Base-by-base conservation (phyloP, 2,888 invertebrate genomes). In the Pyrgus malvae region DNA sequence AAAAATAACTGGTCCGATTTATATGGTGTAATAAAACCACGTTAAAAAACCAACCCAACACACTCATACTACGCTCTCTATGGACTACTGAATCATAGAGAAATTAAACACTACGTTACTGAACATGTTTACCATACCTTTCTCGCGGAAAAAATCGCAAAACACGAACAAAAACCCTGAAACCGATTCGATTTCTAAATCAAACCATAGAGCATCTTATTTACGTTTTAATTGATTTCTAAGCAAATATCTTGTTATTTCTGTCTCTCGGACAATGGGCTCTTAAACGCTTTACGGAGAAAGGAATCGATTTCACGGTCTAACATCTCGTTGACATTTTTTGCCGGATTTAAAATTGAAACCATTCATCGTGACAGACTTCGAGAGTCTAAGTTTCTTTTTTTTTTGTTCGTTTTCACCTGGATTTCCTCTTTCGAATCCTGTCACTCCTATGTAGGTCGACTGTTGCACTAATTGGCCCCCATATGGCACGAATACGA, bases 171-270 rank as follows among this genome's bases (percentile, higher is more conserved):
- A 37, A 38, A 12, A 48, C 9, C n/a, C 5, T 6, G 29, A 48
- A 38, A 31, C 31, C 14, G 11, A 35, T 58, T 64, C 56, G 53
- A 61, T 64, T 63, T 61, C 58, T 57, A 57, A 60, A 56, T 57
- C 55, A 59, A 42, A 35, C 35, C 6, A 12, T 23, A 46, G 2
- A 6, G 23, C 14, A 11, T 42, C n/a, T 50, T 25, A 40, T 60
- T 55, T 46, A 35, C 44, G 42, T 50, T 54, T 27, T 48, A 59
- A 56, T 60, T 50, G 50, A 44, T 53, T 55, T 53, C 29, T 9
- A 41, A 27, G 54, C 6, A 49, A 42, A 50, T 50, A 50, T 42
- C 50, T 50, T 14, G 50, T 51, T 37, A 51, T 44, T 40, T 21
- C 38, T n/a, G 12, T 48, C 16, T 35, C 6, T 33, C 37, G 27